Base-by-base conservation (phyloP, 1,140 invertebrate genomes). In the Brachystomella parvula region DNA sequence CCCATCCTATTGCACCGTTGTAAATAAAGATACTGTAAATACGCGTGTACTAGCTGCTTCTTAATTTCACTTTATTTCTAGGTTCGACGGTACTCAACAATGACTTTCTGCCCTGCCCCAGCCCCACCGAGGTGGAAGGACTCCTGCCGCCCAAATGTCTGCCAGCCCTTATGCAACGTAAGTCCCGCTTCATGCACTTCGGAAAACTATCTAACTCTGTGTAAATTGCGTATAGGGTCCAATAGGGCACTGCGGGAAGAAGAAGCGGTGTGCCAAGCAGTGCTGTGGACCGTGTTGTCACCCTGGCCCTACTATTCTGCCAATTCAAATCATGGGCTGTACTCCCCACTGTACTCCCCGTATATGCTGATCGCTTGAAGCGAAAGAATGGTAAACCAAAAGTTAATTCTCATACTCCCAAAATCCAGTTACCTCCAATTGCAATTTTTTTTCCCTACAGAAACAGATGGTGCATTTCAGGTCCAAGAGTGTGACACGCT, bases 91-190 rank as follows among this genome's bases (percentile, higher is more conserved):
- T 53, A 53, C 21, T 53, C 49, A 6, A 53, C 49, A 12, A 53
- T 53, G 49, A 53, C 49, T 6, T 53, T 17, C 49, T 53, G 49
- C 49, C 49, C 49, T 6, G 49, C 49, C 24, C 49, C 49, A 6
- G 12, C 49, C 6, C 49, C 49, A 53, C 49, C 49, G 21, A 12
- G 49, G 12, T 53, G 49, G 49, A 53, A 53, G 21, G 49, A 53
- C 24, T 19, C 9, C 24, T 53, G 49, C 49, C 49, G 49, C 21
- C 49, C 49, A 53, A 15, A 3, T 24, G 49, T 53, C 24, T 53
- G 49, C 49, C 49, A 53, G 24, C 49, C 49, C 3, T 24, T 15
- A 6, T 53, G 49, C 49, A 17, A 53, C 24, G 49, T 53, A 53
- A 53, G 12, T 53, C 24, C 24, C 24, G 6, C 24, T 53, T 53